Conservation (phyloP, 2,888 invertebrate genomes). For the Dexiosoma caninum region DNA sequence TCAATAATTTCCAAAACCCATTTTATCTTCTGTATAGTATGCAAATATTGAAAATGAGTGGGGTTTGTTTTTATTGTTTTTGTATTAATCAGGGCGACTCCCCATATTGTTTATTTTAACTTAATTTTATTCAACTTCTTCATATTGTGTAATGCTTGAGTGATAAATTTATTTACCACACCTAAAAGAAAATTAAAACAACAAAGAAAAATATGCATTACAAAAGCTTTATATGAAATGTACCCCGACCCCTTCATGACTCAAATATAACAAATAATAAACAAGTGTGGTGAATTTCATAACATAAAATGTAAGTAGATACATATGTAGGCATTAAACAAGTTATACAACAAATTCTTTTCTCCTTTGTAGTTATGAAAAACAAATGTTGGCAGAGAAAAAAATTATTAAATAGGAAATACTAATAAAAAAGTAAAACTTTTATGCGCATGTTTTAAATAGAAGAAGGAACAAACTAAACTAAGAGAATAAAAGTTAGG, state of each 20-base stretch:
- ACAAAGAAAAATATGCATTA: constrained; percentile 7
- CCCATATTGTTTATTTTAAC: constrained; percentile 45
- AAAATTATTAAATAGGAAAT: too few relatives aligned
- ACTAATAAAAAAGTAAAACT: background rate
- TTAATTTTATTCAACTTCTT: constrained; percentile 30
- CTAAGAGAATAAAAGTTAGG: background rate
- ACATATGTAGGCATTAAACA: constrained; percentile 20
- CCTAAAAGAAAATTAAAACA: constrained; percentile 23
- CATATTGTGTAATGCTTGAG: constrained; percentile 55
- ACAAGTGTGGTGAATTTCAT: constrained; percentile 20
- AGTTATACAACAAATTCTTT: constrained; percentile 15
- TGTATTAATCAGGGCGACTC: constrained; percentile 55
- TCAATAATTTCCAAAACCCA: background rate
- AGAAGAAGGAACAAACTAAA: background rate
- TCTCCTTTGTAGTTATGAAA: constrained; percentile 2
- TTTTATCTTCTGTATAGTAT: constrained; percentile 32
- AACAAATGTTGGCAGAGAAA: too few relatives aligned
- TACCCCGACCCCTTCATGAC: constrained; percentile 1
- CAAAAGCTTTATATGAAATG: background rate
- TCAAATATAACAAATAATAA: constrained; percentile 3
- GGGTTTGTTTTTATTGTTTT: constrained; percentile 9
- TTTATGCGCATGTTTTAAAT: constrained; percentile 9
- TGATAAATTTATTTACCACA: constrained; percentile 57
- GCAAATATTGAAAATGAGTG: constrained; percentile 37
- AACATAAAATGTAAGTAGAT: too few relatives aligned